A percentile compares a stretch with the other conserved stretches of the same genome.
phyloP scores from a whole-genome alignment of 1,140 invertebrate genomes.

The Hycleus cichorii region DNA sequence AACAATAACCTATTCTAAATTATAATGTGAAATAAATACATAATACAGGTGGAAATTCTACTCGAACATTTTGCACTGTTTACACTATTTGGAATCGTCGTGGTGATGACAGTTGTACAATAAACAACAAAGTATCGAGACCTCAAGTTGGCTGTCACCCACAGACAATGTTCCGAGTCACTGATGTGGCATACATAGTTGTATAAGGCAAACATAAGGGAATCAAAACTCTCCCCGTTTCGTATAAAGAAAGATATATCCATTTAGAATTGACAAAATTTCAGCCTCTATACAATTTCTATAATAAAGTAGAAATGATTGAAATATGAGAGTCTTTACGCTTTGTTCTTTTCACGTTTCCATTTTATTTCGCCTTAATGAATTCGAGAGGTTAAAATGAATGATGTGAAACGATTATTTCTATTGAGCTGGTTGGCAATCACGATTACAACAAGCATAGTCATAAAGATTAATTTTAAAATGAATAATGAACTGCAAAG shows the following conservation, averaged over 20 bases:
- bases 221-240: too few relatives aligned
- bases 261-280: too few relatives aligned
- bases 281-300: too few relatives aligned
- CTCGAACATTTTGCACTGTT: not conserved
- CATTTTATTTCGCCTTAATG: not conserved
- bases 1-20: too few relatives aligned
- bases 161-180: not conserved
- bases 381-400: conserved; percentile 1
- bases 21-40: not conserved
- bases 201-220: too few relatives aligned
- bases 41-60: conserved; percentile 11
- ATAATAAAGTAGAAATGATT: too few relatives aligned
- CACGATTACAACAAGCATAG: conserved; percentile 14
- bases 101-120: conserved; percentile 12
- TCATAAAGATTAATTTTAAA: conserved; percentile 24
- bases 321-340: too few relatives aligned
- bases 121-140: conserved; percentile 9
- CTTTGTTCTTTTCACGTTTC: too few relatives aligned
- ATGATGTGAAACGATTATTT: too few relatives aligned
- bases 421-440: not conserved
- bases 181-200: not conserved
- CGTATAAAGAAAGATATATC: too few relatives aligned
- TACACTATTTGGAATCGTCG: conserved; percentile 7
- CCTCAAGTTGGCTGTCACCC: too few relatives aligned
- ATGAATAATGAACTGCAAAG: conserved; percentile 27